phyloP scores from a whole-genome alignment of 2,797 vertebrate species.

The Lagocephalus sceleratus region DNA sequence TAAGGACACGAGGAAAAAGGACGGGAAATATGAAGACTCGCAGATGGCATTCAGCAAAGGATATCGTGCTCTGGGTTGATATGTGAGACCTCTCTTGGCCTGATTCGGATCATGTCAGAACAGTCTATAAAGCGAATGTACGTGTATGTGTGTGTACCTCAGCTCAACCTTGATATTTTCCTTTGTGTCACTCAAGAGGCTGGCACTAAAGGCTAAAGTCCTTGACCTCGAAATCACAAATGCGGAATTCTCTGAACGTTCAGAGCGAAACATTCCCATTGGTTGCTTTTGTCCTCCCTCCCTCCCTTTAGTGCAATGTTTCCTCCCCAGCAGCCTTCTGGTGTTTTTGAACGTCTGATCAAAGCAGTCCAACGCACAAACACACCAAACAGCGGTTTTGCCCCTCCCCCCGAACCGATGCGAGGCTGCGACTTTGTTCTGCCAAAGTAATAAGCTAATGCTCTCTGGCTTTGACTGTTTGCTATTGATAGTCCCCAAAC shows the following conservation, averaged over 20 bases:
- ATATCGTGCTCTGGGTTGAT: conserved; percentile 42
- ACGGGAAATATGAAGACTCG: conserved; percentile 15
- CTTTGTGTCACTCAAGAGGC: conserved; percentile 28
- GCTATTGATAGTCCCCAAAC: conserved; percentile 44
- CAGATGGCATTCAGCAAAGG: conserved; percentile 55
- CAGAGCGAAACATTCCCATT: neutral
- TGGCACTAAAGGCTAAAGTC: conserved; percentile 28
- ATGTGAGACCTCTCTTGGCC: conserved; percentile 42
- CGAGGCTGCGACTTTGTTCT: conserved; percentile 40
- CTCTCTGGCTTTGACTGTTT: conserved; percentile 46
- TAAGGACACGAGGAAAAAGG: conserved; percentile 2
- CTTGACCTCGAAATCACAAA: conserved; percentile 37
- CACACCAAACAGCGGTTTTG: conserved; percentile 50
- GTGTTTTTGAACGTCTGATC: conserved; percentile 26
- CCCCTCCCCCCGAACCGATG: conserved; percentile 43
- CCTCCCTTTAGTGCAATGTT: neutral
- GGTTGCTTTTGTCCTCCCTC: neutral
- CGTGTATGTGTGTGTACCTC: conserved; percentile 14
- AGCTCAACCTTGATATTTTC: conserved; percentile 43
- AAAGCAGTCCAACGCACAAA: conserved; percentile 24
- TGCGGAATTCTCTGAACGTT: conserved; percentile 7
- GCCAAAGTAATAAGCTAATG: conserved; percentile 69
- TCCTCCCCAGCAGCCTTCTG: conserved; percentile 19
- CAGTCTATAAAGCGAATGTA: neutral
- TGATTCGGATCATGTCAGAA: conserved; percentile 38